Evolutionary conservation across 2,888 invertebrate species (phyloP), one percentile per base, ranked within the genome.

Genomic region (Cataglyphis livida): DNA sequence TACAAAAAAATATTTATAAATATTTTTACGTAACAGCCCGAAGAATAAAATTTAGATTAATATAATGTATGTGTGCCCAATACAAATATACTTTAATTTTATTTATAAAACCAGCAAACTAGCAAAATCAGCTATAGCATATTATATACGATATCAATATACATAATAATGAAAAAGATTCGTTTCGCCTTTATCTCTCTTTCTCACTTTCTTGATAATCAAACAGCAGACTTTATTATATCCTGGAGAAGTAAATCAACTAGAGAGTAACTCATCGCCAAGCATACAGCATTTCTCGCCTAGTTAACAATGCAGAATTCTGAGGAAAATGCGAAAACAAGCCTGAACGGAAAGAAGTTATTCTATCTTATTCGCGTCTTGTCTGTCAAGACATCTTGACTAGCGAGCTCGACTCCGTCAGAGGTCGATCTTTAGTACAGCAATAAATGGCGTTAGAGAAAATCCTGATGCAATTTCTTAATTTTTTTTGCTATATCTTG

Each of bases 201-300:
- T 57, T 57, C 57, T 70, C 57, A 18, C 41, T 71, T 35, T 81
- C 61, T 12, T 51, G 68, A 57, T 25, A 51, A 3, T 44, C 4
- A 44, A 44, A 38, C 38, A 38, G 3, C 38, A 38, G 44, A 44
- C 44, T 44, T 44, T 44, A 44, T 44, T 44, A 44, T 15, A 44
- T 44, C 28, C 1, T 15, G 28, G 12, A 6, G 44, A 15, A 44
- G 35, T 35, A 35, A 35, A 35, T 35, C 35, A 35, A 35, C 2
- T 38, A 44, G 44, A 44, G 44, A 59, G 32, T 82, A 86, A 84
- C 84, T 88, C 82, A 79, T 82, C 64, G 76, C 81, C 79, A 84
- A 88, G 61, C 79, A 84, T 35, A 32, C 61, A 57, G 59, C 64
- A 64, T 51, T 41, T 76, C 59, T 48, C 62, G 41, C 76, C 66